These are phyloP conservation scores for Patiria pectinifera DNA, from an alignment of 53 echinoderm and acorn worm species.

Conservation along the genomic window DNA sequence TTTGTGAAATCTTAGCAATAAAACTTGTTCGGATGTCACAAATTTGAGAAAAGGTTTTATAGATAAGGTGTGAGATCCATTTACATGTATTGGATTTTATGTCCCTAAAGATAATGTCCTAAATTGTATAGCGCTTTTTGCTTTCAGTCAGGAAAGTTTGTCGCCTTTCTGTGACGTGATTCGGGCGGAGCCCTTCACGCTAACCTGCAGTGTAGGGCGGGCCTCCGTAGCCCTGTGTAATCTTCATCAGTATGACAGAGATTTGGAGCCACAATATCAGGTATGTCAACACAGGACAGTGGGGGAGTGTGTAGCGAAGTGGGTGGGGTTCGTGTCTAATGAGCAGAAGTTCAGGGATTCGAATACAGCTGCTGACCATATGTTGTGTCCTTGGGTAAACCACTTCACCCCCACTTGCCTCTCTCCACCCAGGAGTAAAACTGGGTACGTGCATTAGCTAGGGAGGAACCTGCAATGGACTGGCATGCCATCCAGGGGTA, in stretches of 20 bases:
- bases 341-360: too few relatives aligned
- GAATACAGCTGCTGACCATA: too few relatives aligned
- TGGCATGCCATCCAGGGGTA: too few relatives aligned
- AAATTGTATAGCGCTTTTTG: not conserved
- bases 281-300: slow-evolving; percentile 40
- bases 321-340: too few relatives aligned
- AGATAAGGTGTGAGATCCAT: not conserved
- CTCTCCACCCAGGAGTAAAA: not conserved
- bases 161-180: slow-evolving; percentile 81
- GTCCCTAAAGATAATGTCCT: not conserved
- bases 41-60: not conserved
- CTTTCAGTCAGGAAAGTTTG: slow-evolving; percentile 67
- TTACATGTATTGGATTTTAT: not conserved
- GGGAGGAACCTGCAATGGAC: too few relatives aligned
- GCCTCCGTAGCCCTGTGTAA: slow-evolving; percentile 91
- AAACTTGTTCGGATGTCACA: too few relatives aligned
- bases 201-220: slow-evolving; percentile 87
- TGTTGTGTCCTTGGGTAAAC: too few relatives aligned
- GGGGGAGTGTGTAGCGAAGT: too few relatives aligned
- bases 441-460: too few relatives aligned
- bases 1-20: not conserved
- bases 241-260: slow-evolving; percentile 64
- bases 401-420: too few relatives aligned
- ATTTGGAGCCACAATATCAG: slow-evolving; percentile 81
- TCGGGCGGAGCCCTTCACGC: slow-evolving; percentile 64